Evolutionary conservation across 2,888 invertebrate genomes (phyloP).

Genomic region (Tortrix viridana): DNA sequence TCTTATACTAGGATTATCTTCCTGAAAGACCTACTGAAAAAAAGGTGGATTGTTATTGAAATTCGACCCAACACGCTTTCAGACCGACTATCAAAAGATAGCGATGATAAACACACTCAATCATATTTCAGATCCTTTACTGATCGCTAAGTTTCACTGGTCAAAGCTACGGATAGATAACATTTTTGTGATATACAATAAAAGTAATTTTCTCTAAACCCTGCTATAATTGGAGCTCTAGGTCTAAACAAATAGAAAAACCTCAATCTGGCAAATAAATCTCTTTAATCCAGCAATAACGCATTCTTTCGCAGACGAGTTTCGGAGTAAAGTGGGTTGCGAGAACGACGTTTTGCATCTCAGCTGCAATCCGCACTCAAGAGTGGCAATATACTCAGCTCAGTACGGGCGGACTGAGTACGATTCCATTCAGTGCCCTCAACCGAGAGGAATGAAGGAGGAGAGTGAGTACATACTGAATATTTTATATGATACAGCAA

Average conservation of each 20-base stretch:
- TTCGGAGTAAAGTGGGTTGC: conserved; percentile 96
- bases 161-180: not conserved
- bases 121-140: no score
- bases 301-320: conserved; percentile 88
- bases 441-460: conserved; percentile 93
- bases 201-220: conserved; percentile 1
- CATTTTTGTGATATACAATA: not conserved
- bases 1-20: no score
- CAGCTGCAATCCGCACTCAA: conserved; percentile 93
- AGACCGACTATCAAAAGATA: no score
- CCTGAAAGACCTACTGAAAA: no score
- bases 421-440: conserved; percentile 94
- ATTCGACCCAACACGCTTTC: no score
- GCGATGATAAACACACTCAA: no score
- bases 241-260: conserved; percentile 17
- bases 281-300: conserved; percentile 8
- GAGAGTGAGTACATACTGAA: conserved; percentile 88
- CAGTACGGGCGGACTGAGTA: conserved; percentile 95
- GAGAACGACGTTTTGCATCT: conserved; percentile 95
- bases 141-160: no score
- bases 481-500: not conserved
- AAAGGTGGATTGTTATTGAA: no score
- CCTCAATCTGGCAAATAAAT: conserved; percentile 7
- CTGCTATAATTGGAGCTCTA: conserved; percentile 16
- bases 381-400: conserved; percentile 96